Evolutionary conservation across 1,140 invertebrate species (phyloP), one percentile per base, ranked within the genome.

Genomic region (Hypsibius dujardini): DNA sequence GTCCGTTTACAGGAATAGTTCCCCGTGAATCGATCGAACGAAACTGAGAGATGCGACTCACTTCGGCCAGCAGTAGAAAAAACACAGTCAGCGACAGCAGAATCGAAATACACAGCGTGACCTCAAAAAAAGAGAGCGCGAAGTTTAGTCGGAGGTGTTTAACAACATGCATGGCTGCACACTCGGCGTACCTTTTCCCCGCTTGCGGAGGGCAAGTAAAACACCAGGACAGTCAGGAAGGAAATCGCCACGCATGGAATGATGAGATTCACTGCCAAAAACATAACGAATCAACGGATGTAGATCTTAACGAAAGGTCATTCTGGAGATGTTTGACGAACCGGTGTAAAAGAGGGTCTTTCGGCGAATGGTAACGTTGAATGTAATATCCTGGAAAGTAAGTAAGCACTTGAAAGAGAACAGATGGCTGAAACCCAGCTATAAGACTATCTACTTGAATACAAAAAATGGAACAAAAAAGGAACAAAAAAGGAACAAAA

Each of bases 241-340:
- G 89, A 92, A 73, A 95, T 93, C 62, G 90, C 90, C 1, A 95
- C 91, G 76, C 90, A 93, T 0, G 91, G 92, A 15, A 94, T 88
- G 74, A 95, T 95, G 2, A 95, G 82, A 78, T 96, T 96, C 1
- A 96, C 92, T 62, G 73, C 47, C 40, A 71, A n/a, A n/a, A 70
- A 45, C 28, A 46, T 40, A 28, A 15, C 45, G 28, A 2, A 40
- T 28, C 45, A 50, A n/a, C 28, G 46, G n/a, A n/a, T 62, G 3
- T 28, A 28, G 28, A 28, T 28, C 28, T 28, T 28, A 28, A 28
- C 28, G 28, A 28, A 28, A 28, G 28, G 28, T 28, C 28, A 28
- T 28, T 28, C 28, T 28, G 28, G 28, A 28, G 28, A 28, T 28
- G 28, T 28, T 28, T 28, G 28, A 28, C 28, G 28, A 28, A 71